Evolutionary conservation across 2,113 vertebrate species (phyloP).

Genomic region (Larimichthys crocea): DNA sequence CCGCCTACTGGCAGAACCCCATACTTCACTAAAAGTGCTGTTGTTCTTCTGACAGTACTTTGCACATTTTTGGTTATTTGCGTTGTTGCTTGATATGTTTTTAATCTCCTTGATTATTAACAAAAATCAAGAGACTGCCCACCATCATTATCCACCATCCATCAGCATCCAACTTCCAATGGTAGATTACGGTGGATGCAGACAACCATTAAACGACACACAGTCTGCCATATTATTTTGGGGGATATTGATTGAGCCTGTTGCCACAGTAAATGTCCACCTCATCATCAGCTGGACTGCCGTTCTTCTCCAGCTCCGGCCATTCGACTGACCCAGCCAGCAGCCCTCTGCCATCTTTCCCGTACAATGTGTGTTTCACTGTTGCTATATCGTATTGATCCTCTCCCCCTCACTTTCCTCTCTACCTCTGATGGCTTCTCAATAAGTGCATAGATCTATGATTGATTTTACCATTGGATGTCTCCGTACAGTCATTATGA

Average conservation of each 20-base stretch:
- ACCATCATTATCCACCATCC: too few relatives aligned
- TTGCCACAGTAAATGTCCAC: conserved; percentile 35
- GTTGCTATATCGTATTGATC: conserved; percentile 72
- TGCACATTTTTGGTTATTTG: neutral
- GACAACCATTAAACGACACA: neutral
- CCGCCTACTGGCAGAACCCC: too few relatives aligned
- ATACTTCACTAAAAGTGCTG: neutral
- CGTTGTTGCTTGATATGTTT: neutral
- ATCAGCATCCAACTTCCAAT: neutral
- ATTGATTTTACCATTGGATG: conserved; percentile 82
- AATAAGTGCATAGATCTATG: conserved; percentile 80
- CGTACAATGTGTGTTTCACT: conserved; percentile 55
- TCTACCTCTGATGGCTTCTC: conserved; percentile 72
- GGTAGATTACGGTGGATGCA: neutral
- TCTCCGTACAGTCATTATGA: conserved; percentile 80
- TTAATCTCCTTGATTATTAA: neutral
- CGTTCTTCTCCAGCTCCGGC: conserved; percentile 29
- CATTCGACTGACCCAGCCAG: conserved; percentile 26
- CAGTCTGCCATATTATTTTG: conserved; percentile 10
- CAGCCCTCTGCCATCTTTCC: conserved; percentile 46
- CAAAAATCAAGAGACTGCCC: neutral
- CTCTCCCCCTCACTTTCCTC: conserved; percentile 44
- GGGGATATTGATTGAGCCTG: conserved; percentile 21
- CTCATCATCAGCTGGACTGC: conserved; percentile 28
- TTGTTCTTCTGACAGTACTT: neutral